Base-by-base conservation (phyloP, 64 coral and sea anemone genomes). In the Montipora efflorescens region DNA sequence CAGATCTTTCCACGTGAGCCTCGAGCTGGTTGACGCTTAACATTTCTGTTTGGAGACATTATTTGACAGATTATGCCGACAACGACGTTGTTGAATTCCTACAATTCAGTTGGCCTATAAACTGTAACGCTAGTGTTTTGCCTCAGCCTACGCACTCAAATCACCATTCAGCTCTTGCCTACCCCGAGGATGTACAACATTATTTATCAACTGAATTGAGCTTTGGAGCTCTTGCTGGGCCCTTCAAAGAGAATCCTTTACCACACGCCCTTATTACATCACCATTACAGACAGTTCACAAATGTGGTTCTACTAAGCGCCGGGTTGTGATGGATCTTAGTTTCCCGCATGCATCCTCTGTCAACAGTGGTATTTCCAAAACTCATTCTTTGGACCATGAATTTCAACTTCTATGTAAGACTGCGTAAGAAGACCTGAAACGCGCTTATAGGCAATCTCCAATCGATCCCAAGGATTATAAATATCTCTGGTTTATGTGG, bases 401-500 rank as follows among this genome's bases (percentile, higher is more conserved):
- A 20, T 86, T 67, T 67, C 59, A 86, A 43, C 82, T 69, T 47
- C 57, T 36, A 3, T 8, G 0, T 85, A 20, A 66, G 85, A 28
- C 85, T 88, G 67, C 20, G 71, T 57, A 19, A 88, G 47, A 75
- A 14, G 87, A 89, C n/a, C 59, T 64, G 14, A 46, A 77, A 64
- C 71, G 49, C 6, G 55, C 87, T 1, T 89, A 89, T 55, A 10
- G 87, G 12, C 87, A 57, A 36, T 77, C 78, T 8, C 87, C 87
- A 16, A 77, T 89, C 7, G 87, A 89, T 11, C 87, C 73, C 20
- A 89, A 89, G 21, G 87, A 89, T 59, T 89, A 77, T 55, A 19
- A 53, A 20, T 89, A 89, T 51, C 87, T 89, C 11, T 74, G 87
- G 14, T 89, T 89, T 77, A 75, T 7, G 22, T 75, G 69, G 46